These are phyloP conservation scores for Himalopsyche phryganea DNA, from an alignment of 1,140 invertebrate genomes.

Conservation along the genomic window DNA sequence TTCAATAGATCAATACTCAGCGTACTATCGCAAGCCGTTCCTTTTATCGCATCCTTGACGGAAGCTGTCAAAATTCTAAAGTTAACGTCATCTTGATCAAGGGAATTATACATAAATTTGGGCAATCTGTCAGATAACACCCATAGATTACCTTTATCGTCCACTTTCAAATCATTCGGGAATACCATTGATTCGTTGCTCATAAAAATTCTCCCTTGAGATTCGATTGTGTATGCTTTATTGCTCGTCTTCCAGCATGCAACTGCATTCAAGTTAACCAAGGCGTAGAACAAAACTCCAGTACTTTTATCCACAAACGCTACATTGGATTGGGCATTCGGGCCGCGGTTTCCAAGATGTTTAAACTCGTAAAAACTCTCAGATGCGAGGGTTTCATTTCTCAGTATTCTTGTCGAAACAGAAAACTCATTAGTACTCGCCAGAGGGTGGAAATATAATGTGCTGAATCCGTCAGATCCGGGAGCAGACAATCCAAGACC, in stretches of 20 bases:
- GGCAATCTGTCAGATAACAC: constrained; percentile 69
- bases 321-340: constrained; percentile 68
- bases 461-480: constrained; percentile 62
- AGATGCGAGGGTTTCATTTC: constrained; percentile 54
- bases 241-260: constrained; percentile 73
- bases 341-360: constrained; percentile 63
- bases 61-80: constrained; percentile 67
- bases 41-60: constrained; percentile 63
- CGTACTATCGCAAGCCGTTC: constrained; percentile 63
- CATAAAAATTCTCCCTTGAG: constrained; percentile 67
- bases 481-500: constrained; percentile 64
- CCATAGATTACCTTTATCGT: constrained; percentile 68
- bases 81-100: constrained; percentile 65
- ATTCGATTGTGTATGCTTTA: constrained; percentile 59
- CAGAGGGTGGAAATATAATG: constrained; percentile 73
- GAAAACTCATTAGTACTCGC: constrained; percentile 70
- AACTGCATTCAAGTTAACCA: constrained; percentile 71
- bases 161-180: constrained; percentile 74
- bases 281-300: constrained; percentile 70
- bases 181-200: constrained; percentile 71
- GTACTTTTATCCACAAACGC: constrained; percentile 68
- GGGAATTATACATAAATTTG: constrained; percentile 63
- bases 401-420: constrained; percentile 63
- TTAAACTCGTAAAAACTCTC: constrained; percentile 63
- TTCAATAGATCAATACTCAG: constrained; percentile 52